A percentile compares a stretch with the other conserved stretches of the same genome.
Conservation (phyloP, 2,113 vertebrate genomes). For the Tautogolabrus adspersus region DNA sequence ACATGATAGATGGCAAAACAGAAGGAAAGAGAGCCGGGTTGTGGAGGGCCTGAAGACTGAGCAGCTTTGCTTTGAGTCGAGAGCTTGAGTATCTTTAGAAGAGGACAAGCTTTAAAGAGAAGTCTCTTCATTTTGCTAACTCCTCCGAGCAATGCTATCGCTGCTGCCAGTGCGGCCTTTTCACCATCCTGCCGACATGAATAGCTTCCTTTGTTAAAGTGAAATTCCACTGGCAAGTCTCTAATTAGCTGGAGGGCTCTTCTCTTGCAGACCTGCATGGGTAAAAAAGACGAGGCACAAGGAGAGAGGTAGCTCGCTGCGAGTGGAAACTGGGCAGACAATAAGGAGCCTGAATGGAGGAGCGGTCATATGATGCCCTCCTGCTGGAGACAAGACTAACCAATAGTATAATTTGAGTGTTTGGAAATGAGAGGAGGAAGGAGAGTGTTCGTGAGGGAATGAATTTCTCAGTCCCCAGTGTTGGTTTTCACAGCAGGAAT, state of each 20-base stretch:
- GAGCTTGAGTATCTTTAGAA: conserved; percentile 26
- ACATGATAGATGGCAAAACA: conserved; percentile 34
- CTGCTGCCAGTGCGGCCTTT: conserved; percentile 59
- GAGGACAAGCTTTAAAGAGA: conserved; percentile 58
- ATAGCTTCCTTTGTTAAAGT: conserved; percentile 72
- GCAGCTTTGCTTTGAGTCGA: conserved; percentile 16
- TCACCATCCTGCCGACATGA: conserved; percentile 59
- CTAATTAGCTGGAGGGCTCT: conserved; percentile 74
- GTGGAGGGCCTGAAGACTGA: not conserved
- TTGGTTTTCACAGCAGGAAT: conserved; percentile 21
- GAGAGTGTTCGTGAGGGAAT: not conserved
- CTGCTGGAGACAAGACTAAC: conserved; percentile 32
- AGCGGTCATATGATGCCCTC: conserved; percentile 40
- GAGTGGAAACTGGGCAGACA: conserved; percentile 24
- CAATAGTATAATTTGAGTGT: conserved; percentile 25
- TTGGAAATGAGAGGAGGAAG: not conserved
- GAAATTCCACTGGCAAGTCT: conserved; percentile 73
- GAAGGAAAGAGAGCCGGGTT: not conserved
- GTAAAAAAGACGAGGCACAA: conserved; percentile 22
- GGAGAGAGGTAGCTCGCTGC: conserved; percentile 34
- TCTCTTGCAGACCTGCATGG: conserved; percentile 53
- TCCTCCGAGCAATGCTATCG: conserved; percentile 49
- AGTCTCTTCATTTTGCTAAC: conserved; percentile 54
- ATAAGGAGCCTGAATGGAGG: conserved; percentile 24
- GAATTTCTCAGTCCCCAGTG: not conserved